phyloP scores from a whole-genome alignment of 2,888 invertebrate species.

The Prosopocoilus inquinatus region DNA sequence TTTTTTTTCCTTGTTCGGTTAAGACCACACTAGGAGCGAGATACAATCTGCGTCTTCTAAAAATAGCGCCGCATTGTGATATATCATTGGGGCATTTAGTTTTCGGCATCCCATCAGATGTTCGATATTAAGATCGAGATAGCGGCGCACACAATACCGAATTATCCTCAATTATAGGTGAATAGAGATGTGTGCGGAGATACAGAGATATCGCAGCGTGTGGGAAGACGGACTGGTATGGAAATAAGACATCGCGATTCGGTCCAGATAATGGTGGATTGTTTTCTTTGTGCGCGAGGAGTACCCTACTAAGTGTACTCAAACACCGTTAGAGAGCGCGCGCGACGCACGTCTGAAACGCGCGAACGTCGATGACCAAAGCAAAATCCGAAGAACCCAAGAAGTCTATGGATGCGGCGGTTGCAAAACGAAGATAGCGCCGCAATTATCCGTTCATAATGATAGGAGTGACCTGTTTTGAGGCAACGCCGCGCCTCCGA shows the following conservation, averaged over 20 bases:
- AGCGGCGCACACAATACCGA: conserved; percentile 35
- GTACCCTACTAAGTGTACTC: conserved; percentile 11
- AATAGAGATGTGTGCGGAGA: conserved; percentile 39
- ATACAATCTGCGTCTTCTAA: background rate
- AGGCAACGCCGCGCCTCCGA: conserved; percentile 27
- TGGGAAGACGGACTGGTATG: conserved; percentile 35
- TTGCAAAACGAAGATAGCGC: conserved; percentile 36
- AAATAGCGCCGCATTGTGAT: background rate
- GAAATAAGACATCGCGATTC: conserved; percentile 32
- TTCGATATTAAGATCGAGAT: conserved; percentile 22
- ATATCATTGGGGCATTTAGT: conserved; percentile 11
- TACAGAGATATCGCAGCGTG: conserved; percentile 35
- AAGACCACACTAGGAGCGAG: too few relatives aligned
- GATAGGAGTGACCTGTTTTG: conserved; percentile 30
- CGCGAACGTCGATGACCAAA: background rate
- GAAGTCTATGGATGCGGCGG: conserved; percentile 26
- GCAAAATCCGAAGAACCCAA: conserved; percentile 13
- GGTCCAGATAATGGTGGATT: conserved; percentile 20
- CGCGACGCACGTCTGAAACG: conserved; percentile 3
- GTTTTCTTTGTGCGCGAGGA: conserved; percentile 15
- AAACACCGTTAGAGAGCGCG: conserved; percentile 15
- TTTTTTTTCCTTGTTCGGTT: too few relatives aligned
- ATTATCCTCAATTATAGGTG: conserved; percentile 45
- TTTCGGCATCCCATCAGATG: conserved; percentile 15
- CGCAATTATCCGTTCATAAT: conserved; percentile 34